phyloP scores from a whole-genome alignment of 1,140 invertebrate genomes.

The Thaumetopoea pityocampa region DNA sequence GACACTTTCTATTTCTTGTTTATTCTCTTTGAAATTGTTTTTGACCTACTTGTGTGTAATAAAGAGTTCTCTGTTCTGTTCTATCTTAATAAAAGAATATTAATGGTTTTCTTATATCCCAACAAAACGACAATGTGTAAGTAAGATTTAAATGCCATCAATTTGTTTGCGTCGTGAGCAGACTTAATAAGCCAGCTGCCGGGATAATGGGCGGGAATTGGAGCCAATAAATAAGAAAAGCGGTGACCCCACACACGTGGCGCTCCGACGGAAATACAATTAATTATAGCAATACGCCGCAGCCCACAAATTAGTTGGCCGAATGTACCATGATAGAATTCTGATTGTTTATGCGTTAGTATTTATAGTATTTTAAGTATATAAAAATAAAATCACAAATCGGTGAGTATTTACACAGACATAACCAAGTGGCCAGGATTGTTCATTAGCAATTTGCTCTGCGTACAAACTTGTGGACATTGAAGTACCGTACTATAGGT shows the following conservation, averaged over 20 bases:
- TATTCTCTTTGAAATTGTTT: no score
- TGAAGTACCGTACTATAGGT: no score
- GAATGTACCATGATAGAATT: slow-evolving; percentile 1
- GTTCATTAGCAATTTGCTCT: no score
- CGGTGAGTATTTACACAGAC: no score
- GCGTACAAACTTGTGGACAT: no score
- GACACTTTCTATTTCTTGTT: no score
- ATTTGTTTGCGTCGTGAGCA: slow-evolving; percentile 24
- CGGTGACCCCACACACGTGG: slow-evolving; percentile 43
- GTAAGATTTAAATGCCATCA: slow-evolving; percentile 16
- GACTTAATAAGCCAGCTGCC: slow-evolving; percentile 30
- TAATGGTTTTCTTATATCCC: neutral
- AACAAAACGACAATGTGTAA: neutral
- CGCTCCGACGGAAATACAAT: slow-evolving; percentile 29
- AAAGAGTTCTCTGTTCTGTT: neutral
- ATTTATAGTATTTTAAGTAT: no score
- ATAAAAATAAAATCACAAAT: no score
- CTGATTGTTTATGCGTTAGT: slow-evolving; percentile 8
- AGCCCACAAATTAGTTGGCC: slow-evolving; percentile 29
- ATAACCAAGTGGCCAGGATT: no score
- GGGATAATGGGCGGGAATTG: slow-evolving; percentile 43
- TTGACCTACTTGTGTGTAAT: no score
- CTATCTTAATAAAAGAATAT: neutral
- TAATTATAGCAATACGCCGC: slow-evolving; percentile 36
- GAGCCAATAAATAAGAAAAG: slow-evolving; percentile 58